Conservation (phyloP, 2,113 vertebrate genomes). For the Gasterosteus nipponicus region DNA sequence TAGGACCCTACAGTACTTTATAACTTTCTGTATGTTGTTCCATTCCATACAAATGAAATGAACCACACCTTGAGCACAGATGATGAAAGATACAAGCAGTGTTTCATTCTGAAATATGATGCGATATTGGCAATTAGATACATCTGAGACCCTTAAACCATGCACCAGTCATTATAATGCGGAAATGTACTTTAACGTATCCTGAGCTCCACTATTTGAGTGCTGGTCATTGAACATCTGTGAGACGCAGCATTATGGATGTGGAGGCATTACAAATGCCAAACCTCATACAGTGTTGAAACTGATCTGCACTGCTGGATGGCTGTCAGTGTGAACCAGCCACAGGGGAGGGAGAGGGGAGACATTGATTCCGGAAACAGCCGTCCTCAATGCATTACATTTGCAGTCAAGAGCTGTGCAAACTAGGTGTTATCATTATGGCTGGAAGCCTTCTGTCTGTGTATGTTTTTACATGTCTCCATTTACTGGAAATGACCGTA, state of each 20-base stretch:
- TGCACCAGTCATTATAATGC: constrained; percentile 9
- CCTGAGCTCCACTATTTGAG: constrained; percentile 3
- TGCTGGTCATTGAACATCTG: constrained; percentile 36
- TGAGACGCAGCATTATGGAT: constrained; percentile 42
- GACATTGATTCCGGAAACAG: constrained; percentile 53
- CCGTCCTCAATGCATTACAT: constrained; percentile 41
- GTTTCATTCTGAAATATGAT: constrained; percentile 21
- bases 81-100: constrained; percentile 38
- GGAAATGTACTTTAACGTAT: constrained; percentile 4
- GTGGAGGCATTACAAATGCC: constrained; percentile 39
- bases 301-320: constrained; percentile 43
- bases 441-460: not conserved
- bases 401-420: constrained; percentile 12
- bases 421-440: not conserved
- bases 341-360: constrained; percentile 34
- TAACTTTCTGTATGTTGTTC: not conserved
- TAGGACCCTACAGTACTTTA: constrained; percentile 29
- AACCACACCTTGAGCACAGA: constrained; percentile 60
- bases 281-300: constrained; percentile 44
- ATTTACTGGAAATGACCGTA: not conserved
- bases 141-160: constrained; percentile 19
- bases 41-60: constrained; percentile 41
- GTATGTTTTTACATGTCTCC: not conserved
- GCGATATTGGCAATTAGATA: constrained; percentile 6
- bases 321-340: constrained; percentile 30